Evolutionary conservation across 2,113 vertebrate genomes (phyloP), one percentile per base, ranked within the genome.

Genomic region (Cryptomyrus ogoouensis): DNA sequence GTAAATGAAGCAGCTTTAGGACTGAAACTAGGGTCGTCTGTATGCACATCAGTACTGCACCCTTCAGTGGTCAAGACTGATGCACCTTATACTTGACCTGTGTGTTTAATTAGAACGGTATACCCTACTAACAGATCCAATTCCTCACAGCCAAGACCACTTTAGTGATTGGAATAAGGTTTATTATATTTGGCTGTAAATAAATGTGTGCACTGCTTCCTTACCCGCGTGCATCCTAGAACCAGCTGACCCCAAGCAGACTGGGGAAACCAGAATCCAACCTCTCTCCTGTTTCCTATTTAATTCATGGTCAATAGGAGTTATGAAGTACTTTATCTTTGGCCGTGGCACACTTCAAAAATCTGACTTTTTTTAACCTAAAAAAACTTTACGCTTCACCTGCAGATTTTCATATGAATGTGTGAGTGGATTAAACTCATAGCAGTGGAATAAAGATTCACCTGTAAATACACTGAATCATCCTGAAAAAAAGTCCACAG

Each of bases 391-490:
- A 93, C 93, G 93, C 3, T 91, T 66, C 52, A 35, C 84, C 77
- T 52, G 21, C 39, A 95, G 93, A 83, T 95, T 95, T 96, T 95
- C 95, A 95, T 94, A 94, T 94, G 95, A 94, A 93, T 94, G 94
- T 95, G 94, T 95, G 94, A 94, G 94, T 95, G 47, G 24, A 47
- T 86, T 86, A 93, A 94, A 94, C 91, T 93, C 93, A 94, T 94
- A 94, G 94, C 95, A 95, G 96, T 93, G 90, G 93, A 89, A 91
- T 49, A 58, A 56, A 88, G 93, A 92, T 91, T 92, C 92, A 94
- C 88, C 89, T 96, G 96, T 96, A 96, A 93, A 96, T 96, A 96
- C 90, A 92, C 89, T 88, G 62, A 95, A 90, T 95, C 93, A 91
- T 95, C 95, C 94, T 95, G 95, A 42, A 42, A 95, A 93, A 91